phyloP scores from a whole-genome alignment of 2,888 invertebrate species.

The Calameuta filiformis region DNA sequence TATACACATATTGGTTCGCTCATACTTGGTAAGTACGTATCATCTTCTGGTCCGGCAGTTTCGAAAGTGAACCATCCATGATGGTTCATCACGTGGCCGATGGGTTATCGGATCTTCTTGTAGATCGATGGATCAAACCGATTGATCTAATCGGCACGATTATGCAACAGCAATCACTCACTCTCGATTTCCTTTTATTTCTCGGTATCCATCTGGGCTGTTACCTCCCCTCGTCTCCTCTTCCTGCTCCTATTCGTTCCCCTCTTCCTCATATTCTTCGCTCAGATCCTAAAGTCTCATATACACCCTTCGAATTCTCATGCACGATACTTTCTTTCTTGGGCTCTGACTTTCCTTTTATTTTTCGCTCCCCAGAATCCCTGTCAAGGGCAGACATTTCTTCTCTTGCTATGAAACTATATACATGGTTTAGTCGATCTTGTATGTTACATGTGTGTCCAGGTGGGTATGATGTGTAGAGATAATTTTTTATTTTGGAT shows the following conservation, averaged over 20 bases:
- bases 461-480: neutral
- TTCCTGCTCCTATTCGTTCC: neutral
- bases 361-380: neutral
- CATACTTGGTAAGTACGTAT: neutral
- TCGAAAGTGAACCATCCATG: conserved; percentile 1
- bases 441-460: neutral
- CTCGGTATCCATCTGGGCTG: neutral
- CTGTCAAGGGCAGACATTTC: neutral
- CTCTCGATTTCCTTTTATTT: conserved; percentile 1
- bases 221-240: neutral
- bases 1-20: neutral
- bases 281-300: neutral
- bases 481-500: neutral
- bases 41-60: neutral
- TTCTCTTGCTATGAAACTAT: neutral
- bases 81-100: neutral
- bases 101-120: neutral
- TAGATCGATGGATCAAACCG: neutral
- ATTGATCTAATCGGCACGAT: conserved; percentile 10
- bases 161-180: conserved; percentile 8
- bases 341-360: neutral
- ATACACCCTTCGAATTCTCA: neutral
- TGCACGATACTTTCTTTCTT: neutral
- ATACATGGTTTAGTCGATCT: neutral
- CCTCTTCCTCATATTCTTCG: neutral